A percentile compares a stretch with the other conserved stretches of the same genome.
phyloP scores from a whole-genome alignment of 2,797 vertebrate species.

The Chaetophractus vellerosus region DNA sequence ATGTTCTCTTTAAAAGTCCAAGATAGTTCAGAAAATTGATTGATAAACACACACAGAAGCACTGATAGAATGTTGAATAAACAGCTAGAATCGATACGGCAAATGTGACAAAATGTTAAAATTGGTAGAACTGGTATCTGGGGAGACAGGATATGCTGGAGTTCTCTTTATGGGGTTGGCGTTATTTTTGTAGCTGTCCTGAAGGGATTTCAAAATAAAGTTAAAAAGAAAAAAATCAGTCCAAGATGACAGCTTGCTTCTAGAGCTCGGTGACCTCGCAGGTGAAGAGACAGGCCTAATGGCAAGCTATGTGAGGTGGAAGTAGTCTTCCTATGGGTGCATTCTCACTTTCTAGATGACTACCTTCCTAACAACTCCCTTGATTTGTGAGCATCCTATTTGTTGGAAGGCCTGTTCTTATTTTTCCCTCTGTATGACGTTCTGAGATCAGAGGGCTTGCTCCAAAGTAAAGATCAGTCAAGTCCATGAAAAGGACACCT shows the following conservation, averaged over 20 bases:
- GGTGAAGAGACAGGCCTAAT: neutral
- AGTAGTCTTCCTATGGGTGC: fast-evolving
- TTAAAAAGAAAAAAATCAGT: too few species aligned
- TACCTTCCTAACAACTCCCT: neutral
- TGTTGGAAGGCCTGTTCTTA: neutral
- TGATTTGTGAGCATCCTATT: neutral
- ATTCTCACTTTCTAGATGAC: neutral
- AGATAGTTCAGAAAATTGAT: neutral
- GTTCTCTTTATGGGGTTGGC: too few species aligned
- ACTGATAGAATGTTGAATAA: too few species aligned
- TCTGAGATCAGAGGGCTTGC: neutral
- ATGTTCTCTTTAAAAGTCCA: neutral
- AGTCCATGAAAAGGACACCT: neutral
- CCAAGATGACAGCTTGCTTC: neutral
- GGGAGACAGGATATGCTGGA: too few species aligned
- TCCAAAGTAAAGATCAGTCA: neutral
- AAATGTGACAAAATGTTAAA: too few species aligned
- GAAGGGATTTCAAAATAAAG: too few species aligned
- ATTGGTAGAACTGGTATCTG: too few species aligned
- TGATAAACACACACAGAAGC: too few species aligned
- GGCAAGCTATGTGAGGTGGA: neutral
- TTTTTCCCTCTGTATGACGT: neutral
- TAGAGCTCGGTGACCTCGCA: neutral
- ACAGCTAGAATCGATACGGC: too few species aligned
- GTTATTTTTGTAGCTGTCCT: too few species aligned